A percentile compares a stretch with the other conserved stretches of the same genome.
Evolutionary conservation across 1,140 invertebrate genomes (phyloP).

Genomic region (Heterodera schachtii): DNA sequence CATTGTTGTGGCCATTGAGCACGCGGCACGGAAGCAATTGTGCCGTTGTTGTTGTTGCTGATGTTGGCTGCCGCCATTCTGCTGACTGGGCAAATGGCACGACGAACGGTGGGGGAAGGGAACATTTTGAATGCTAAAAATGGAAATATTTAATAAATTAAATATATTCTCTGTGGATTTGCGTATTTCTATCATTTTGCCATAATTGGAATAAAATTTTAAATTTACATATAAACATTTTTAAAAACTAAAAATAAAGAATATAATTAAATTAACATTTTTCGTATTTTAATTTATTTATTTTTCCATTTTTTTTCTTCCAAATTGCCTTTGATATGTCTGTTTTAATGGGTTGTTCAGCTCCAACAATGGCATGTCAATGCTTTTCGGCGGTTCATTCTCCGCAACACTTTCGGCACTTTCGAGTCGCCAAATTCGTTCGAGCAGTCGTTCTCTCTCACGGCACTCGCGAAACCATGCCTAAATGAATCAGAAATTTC

Average conservation of each 20-base stretch:
- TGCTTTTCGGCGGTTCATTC: neutral
- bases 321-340: neutral
- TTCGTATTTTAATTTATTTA: neutral
- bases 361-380: neutral
- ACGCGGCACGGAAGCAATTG: neutral
- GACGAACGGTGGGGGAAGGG: no score
- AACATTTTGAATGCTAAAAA: neutral
- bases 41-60: neutral
- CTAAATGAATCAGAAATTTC: neutral
- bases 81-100: neutral
- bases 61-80: neutral
- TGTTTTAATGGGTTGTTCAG: neutral
- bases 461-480: neutral
- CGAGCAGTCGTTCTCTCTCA: neutral
- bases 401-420: neutral
- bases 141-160: no score
- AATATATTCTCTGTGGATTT: no score
- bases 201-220: no score
- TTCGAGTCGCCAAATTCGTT: neutral
- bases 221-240: no score
- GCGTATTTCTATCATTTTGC: no score
- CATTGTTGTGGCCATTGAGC: neutral
- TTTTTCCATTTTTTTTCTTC: neutral
- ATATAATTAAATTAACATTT: no score
- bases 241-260: no score